Base-by-base conservation (phyloP, 2,888 invertebrate species). In the Campoletis raptor region DNA sequence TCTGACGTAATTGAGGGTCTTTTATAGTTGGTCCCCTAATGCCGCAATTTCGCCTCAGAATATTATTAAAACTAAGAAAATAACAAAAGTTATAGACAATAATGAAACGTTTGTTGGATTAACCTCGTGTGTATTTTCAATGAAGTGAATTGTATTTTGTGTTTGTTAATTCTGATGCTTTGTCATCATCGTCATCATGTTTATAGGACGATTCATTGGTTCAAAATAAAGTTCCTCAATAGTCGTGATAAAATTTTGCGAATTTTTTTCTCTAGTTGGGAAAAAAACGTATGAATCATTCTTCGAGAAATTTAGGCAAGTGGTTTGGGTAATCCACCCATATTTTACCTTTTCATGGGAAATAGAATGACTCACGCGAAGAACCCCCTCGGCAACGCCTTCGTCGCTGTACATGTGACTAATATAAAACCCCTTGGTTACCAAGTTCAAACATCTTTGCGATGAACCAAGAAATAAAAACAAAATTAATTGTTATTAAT, bases 311-410 rank as follows among this genome's bases (percentile, higher is more conserved):
- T 45, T 61, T 54, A 8, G 37, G 18, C 18, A 24, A 79, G 61
- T 40, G 54, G 30, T 18, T 36, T 12, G 52, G 66, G 4, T 18
- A n/a, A 54, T 10, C 61, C 42, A 12, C 37, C n/a, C n/a, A 36
- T 12, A 80, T 80, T 70, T 64, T 21, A 52, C 40, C 45, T 80
- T 42, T 70, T 52, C 37, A 12, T 21, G 61, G 64, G 21, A 81
- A 9, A 30, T 10, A 36, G 24, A 37, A 66, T 85, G 80, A 80
- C 80, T 85, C 83, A 84, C 67, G 30, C 48, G 69, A 69, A 69
- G 37, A 45, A 69, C 67, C 73, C 79, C 79, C 67, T 48, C 15
- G 48, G 40, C 64, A 64, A 70, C 37, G 76, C 67, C 76, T 77
- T 52, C n/a, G 42, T 36, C 15, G 57, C n/a, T 48, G 40, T 52